Evolutionary conservation across 2,888 invertebrate species (phyloP).

Genomic region (Pedicia rivosa): DNA sequence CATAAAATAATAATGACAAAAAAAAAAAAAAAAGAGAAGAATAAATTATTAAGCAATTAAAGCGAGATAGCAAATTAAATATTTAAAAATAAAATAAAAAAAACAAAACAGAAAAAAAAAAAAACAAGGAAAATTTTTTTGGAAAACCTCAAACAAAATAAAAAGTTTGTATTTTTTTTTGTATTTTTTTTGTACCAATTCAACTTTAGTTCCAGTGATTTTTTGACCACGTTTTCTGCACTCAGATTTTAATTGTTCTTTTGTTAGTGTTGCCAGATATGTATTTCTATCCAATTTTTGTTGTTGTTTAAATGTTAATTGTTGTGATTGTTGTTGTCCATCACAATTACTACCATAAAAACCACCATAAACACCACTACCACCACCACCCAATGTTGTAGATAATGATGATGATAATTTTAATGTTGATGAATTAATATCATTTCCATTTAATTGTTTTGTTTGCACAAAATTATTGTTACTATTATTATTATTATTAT

Average conservation of each 20-base stretch:
- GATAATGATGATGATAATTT: background rate
- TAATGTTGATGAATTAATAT: background rate
- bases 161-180: conserved; percentile 4
- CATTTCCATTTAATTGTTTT: background rate
- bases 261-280: conserved; percentile 42
- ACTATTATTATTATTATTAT: background rate
- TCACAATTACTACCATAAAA: conserved; percentile 5
- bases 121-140: conserved; percentile 1
- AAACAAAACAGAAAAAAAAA: conserved; percentile 7
- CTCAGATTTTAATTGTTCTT: conserved; percentile 50
- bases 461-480: too few species aligned
- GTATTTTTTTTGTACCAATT: conserved; percentile 39
- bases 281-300: conserved; percentile 14
- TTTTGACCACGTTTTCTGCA: conserved; percentile 53
- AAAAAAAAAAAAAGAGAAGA: too few species aligned
- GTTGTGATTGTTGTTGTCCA: conserved; percentile 6
- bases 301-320: conserved; percentile 16
- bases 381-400: background rate
- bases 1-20: too few species aligned
- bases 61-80: background rate
- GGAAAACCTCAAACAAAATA: conserved; percentile 4
- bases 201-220: conserved; percentile 49
- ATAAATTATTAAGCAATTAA: too few species aligned
- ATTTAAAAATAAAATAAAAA: conserved; percentile 1
- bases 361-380: background rate